Conservation (phyloP, 2,797 vertebrate genomes). For the Danio kyathit region DNA sequence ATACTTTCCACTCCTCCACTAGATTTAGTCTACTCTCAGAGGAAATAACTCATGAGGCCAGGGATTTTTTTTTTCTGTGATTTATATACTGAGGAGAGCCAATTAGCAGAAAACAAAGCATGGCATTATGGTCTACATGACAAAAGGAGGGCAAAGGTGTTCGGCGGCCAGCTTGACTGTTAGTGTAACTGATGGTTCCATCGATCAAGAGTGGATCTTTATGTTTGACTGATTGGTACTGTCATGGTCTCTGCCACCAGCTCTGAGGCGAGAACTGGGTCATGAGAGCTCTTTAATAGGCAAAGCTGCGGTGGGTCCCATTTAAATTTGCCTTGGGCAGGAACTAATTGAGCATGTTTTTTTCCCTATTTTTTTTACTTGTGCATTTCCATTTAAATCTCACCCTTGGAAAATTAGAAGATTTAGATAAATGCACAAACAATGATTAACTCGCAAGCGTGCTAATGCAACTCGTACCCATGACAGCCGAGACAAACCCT, state of each 20-base stretch:
- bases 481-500: slow-evolving; percentile 4
- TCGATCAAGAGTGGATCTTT: slow-evolving; percentile 78
- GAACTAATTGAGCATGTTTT: slow-evolving; percentile 57
- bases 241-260: slow-evolving; percentile 70
- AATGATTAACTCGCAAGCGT: slow-evolving; percentile 27
- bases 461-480: background rate
- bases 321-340: slow-evolving; percentile 50
- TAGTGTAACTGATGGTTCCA: slow-evolving; percentile 74
- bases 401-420: slow-evolving; percentile 35
- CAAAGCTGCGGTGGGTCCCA: slow-evolving; percentile 55
- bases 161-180: slow-evolving; percentile 71
- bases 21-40: slow-evolving; percentile 65
- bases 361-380: background rate
- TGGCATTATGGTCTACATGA: slow-evolving; percentile 72
- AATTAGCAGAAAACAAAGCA: slow-evolving; percentile 80
- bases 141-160: slow-evolving; percentile 68
- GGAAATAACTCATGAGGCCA: slow-evolving; percentile 59
- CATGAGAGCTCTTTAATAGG: slow-evolving; percentile 65
- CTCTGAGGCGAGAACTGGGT: slow-evolving; percentile 73
- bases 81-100: slow-evolving; percentile 78
- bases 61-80: slow-evolving; percentile 71
- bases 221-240: slow-evolving; percentile 75
- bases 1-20: slow-evolving; percentile 69
- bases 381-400: slow-evolving; percentile 39
- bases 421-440: slow-evolving; percentile 49